phyloP scores from a whole-genome alignment of 2,113 vertebrate genomes.

The Ailurus styani region DNA sequence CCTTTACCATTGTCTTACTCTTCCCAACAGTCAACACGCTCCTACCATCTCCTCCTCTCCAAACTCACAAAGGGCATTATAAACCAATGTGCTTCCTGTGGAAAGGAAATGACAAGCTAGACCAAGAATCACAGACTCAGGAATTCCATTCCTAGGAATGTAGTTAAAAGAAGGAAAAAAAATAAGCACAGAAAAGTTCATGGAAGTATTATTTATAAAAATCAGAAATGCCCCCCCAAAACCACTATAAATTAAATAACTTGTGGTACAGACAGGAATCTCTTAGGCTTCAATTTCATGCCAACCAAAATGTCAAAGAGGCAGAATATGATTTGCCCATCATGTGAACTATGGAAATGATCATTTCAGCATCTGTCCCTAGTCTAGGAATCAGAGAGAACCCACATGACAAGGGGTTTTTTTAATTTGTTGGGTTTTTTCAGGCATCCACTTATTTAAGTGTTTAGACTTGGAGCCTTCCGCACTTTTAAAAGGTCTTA shows the following conservation, averaged over 20 bases:
- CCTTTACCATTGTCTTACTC: too few species aligned
- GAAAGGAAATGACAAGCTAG: background rate
- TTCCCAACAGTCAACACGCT: background rate
- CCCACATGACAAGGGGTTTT: background rate
- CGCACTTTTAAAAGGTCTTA: background rate
- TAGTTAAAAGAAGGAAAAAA: conserved; percentile 1
- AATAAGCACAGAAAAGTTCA: background rate
- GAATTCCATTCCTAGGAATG: background rate
- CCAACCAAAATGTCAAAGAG: background rate
- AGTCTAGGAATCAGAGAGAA: background rate
- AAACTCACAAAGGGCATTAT: background rate
- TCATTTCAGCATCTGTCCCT: background rate
- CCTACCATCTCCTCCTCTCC: background rate
- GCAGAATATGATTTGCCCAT: background rate
- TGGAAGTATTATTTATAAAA: conserved; percentile 10
- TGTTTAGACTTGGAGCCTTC: background rate
- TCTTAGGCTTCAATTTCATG: background rate
- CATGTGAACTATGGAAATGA: background rate
- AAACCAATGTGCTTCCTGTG: background rate
- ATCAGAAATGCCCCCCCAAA: background rate
- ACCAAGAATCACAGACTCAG: background rate
- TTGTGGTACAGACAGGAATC: background rate
- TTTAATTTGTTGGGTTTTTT: background rate
- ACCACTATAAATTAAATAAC: background rate
- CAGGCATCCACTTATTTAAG: background rate